Evolutionary conservation across 2,113 vertebrate species (phyloP), one percentile per base, ranked within the genome.

Genomic region (Atlantisia rogersi): DNA sequence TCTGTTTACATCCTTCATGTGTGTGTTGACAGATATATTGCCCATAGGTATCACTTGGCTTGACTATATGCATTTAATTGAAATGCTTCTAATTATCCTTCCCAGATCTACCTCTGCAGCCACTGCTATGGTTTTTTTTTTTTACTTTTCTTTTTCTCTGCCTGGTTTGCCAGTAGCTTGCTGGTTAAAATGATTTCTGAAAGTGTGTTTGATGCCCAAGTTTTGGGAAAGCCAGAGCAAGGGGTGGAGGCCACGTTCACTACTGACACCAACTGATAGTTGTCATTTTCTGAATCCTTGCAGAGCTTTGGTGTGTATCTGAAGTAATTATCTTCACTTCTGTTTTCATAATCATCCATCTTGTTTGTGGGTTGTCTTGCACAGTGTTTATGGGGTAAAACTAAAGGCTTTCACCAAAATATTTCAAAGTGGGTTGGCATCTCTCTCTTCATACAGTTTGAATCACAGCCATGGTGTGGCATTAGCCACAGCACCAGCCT

Each of bases 1-100:
- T 94, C 84, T 97, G 87, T 95, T 97, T 96, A 83, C 90, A 90
- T 93, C 93, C 82, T 37, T 96, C 94, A 69, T 63, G 67, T 96
- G 90, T 95, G 50, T 88, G 92, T 74, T 95, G 95, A 97, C 93
- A 92, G 95, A 90, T 87, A 35, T 70, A 86, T 95, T 69, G 90
- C 93, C 91, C 75, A 73, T 52, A 95, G 95, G 90, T 91, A 93
- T 80, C 73, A 70, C 95, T 91, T 93, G 90, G 92, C 92, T 95
- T 74, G 31, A 42, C 82, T 74, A 24, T 67, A 59, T 80, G 50
- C 74, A 59, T 93, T 95, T 96, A 96, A 95, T 88, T 96, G 91
- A 95, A 97, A 74, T 62, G 12, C 52, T 80, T 90, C 83, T 96
- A 91, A 96, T 97, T 96, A 93, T 80, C 93, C 59, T 74, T 74